Percentiles rank a stretch among this genome's conserved stretches.
phyloP scores from a whole-genome alignment of 2,888 invertebrate species.

The Hemistola chrysoprasaria region DNA sequence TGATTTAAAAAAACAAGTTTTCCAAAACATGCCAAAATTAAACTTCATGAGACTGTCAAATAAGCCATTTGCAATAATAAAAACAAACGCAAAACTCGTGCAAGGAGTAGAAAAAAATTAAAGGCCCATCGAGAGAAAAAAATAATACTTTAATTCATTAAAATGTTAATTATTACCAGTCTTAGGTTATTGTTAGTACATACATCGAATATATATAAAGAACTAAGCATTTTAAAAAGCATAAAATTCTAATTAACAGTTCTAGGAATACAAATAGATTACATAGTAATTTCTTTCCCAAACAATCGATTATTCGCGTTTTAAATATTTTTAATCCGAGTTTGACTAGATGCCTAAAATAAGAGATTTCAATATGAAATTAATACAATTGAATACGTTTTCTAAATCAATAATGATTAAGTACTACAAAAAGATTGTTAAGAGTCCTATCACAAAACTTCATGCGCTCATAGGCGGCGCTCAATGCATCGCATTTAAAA shows the following conservation, averaged over 20 bases:
- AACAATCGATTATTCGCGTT: slow-evolving; percentile 5
- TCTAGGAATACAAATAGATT: slow-evolving; percentile 13
- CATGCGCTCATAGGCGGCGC: too few species aligned
- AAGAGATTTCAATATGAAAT: too few species aligned
- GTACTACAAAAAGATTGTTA: too few species aligned
- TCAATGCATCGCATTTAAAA: too few species aligned
- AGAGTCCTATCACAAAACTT: too few species aligned
- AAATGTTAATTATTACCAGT: slow-evolving; percentile 56
- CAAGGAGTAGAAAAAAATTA: slow-evolving; percentile 52
- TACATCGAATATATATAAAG: slow-evolving; percentile 22
- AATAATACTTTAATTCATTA: slow-evolving; percentile 68
- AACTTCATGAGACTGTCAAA: too few species aligned
- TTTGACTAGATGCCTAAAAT: background rate
- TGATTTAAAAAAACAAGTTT: too few species aligned
- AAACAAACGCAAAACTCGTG: slow-evolving; percentile 34
- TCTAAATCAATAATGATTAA: too few species aligned
- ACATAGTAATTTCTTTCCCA: background rate
- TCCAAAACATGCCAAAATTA: too few species aligned
- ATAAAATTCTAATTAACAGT: slow-evolving; percentile 7
- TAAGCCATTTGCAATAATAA: slow-evolving; percentile 8
- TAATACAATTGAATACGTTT: too few species aligned
- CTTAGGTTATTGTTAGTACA: slow-evolving; percentile 58
- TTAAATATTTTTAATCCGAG: background rate
- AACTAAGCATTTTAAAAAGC: slow-evolving; percentile 11
- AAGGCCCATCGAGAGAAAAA: slow-evolving; percentile 54